Percentiles rank a stretch among this genome's conserved stretches.
Conservation (phyloP, 2,113 vertebrate genomes). For the Oncorhynchus mykiss region DNA sequence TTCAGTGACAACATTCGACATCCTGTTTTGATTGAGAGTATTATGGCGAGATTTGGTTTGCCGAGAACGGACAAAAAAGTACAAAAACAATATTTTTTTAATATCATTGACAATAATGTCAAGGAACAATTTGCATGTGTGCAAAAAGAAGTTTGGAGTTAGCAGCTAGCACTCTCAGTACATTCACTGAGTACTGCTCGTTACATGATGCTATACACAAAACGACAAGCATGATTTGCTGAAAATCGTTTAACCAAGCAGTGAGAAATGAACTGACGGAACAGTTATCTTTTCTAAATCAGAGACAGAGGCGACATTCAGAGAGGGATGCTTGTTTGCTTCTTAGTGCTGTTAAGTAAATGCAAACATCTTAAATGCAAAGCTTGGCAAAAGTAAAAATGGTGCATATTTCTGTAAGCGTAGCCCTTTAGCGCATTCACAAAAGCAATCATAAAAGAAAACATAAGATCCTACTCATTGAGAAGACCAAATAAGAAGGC, state of each 20-base stretch:
- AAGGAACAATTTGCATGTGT: slow-evolving; percentile 38
- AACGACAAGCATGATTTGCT: slow-evolving; percentile 27
- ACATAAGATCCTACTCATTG: background rate
- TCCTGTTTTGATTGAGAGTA: slow-evolving; percentile 8
- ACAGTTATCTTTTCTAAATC: background rate
- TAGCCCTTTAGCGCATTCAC: slow-evolving; percentile 62
- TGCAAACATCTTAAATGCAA: slow-evolving; percentile 2
- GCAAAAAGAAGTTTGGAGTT: slow-evolving; percentile 44
- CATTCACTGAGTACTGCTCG: slow-evolving; percentile 53
- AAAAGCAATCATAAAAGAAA: slow-evolving; percentile 36
- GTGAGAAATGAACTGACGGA: slow-evolving; percentile 27
- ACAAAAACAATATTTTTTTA: slow-evolving; percentile 12
- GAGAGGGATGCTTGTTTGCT: background rate
- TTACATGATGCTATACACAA: slow-evolving; percentile 40
- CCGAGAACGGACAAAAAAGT: slow-evolving; percentile 15
- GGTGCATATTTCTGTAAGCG: slow-evolving; percentile 59
- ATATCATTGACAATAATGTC: slow-evolving; percentile 41
- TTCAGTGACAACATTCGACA: slow-evolving; percentile 52
- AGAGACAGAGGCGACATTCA: slow-evolving; percentile 3
- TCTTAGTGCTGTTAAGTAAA: background rate
- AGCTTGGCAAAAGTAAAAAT: slow-evolving; percentile 38
- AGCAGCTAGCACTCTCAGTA: slow-evolving; percentile 59
- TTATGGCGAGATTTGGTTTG: slow-evolving; percentile 22
- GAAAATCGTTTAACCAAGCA: slow-evolving; percentile 33
- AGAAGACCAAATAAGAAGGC: background rate